Conservation (phyloP, 2,888 invertebrate genomes). For the Ochropleura plecta region DNA sequence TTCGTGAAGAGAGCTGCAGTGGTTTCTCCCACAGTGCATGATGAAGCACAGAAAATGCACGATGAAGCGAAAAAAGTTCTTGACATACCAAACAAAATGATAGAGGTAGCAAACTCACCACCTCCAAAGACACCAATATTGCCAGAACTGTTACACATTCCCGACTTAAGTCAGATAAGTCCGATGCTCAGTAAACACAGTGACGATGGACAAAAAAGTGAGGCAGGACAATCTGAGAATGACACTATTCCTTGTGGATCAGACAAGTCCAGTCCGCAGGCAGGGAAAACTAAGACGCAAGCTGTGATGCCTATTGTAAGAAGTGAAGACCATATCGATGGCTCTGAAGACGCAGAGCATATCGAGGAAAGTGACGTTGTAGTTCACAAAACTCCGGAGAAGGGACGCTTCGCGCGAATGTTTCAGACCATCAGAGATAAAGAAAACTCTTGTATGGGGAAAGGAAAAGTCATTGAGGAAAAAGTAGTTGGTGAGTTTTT, state of each 20-base stretch:
- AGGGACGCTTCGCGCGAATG: slow-evolving; percentile 84
- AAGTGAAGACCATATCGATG: slow-evolving; percentile 85
- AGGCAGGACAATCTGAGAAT: slow-evolving; percentile 86
- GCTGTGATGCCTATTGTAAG: slow-evolving; percentile 88
- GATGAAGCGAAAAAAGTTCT: slow-evolving; percentile 79
- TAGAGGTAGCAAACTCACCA: slow-evolving; percentile 82
- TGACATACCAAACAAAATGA: slow-evolving; percentile 79
- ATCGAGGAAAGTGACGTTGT: slow-evolving; percentile 83
- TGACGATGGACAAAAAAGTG: slow-evolving; percentile 86
- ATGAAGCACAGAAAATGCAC: slow-evolving; percentile 66
- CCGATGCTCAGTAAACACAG: slow-evolving; percentile 85
- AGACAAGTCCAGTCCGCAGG: slow-evolving; percentile 87
- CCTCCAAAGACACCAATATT: slow-evolving; percentile 86
- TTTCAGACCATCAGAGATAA: slow-evolving; percentile 87
- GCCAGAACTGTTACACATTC: slow-evolving; percentile 83
- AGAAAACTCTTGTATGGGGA: slow-evolving; percentile 88
- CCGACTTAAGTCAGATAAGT: slow-evolving; percentile 84
- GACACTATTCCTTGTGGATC: slow-evolving; percentile 88
- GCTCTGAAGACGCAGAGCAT: slow-evolving; percentile 70
- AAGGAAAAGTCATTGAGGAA: slow-evolving; percentile 88
- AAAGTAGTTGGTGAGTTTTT: slow-evolving; percentile 80
- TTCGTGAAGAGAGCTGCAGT: slow-evolving; percentile 81
- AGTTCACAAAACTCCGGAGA: slow-evolving; percentile 81
- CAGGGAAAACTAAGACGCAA: slow-evolving; percentile 86
- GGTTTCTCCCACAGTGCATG: slow-evolving; percentile 76